These are phyloP conservation scores for Lithophane semibrunnea DNA, from an alignment of 2,888 invertebrate genomes.

Conservation along the genomic window DNA sequence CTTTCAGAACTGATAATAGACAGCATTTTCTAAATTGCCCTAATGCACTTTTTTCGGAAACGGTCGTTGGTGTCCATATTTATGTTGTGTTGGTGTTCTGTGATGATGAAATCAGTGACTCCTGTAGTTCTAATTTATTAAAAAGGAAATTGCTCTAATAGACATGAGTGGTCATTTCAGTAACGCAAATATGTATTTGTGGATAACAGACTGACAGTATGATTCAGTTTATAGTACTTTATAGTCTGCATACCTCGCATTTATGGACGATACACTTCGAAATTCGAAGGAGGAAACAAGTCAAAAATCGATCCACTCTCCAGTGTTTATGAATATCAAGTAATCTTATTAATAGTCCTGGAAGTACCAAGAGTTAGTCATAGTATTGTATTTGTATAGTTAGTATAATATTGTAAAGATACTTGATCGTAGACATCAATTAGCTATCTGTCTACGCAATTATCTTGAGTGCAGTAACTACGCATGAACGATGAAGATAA, in stretches of 20 bases:
- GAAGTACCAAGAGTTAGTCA: background rate
- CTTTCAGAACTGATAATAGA: background rate
- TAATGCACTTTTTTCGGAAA: background rate
- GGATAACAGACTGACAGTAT: background rate
- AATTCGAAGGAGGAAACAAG: background rate
- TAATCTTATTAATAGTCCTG: background rate
- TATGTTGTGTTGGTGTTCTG: background rate
- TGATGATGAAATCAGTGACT: background rate
- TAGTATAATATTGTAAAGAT: slow-evolving; percentile 4
- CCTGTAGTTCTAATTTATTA: background rate
- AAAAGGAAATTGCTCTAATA: background rate
- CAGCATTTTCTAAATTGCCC: slow-evolving; percentile 5
- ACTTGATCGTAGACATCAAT: background rate
- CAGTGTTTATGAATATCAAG: background rate
- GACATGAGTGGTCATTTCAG: background rate
- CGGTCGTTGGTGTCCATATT: too few species aligned
- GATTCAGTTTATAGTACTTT: background rate
- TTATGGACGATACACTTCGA: too few species aligned
- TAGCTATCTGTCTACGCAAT: background rate
- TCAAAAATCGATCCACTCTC: background rate
- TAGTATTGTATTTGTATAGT: too few species aligned
- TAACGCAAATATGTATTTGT: background rate
- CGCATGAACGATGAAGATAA: slow-evolving; percentile 19
- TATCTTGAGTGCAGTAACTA: slow-evolving; percentile 11
- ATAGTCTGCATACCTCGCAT: too few species aligned